These are phyloP conservation scores for Smutsia temminckii DNA, from an alignment of 2,797 vertebrate genomes.

Conservation along the genomic window DNA sequence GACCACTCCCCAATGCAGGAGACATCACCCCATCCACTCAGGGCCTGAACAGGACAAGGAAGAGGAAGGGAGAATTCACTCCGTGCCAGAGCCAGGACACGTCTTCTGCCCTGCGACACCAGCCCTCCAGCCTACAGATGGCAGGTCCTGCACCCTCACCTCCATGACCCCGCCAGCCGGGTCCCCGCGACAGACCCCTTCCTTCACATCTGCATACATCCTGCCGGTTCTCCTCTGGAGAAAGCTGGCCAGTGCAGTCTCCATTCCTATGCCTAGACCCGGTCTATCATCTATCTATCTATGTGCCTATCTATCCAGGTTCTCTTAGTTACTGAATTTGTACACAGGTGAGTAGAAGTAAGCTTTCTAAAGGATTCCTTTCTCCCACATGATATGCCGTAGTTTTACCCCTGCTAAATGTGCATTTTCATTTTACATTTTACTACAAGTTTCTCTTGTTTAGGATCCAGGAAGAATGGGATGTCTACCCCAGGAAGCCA, in stretches of 20 bases:
- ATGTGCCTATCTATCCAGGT: too few species aligned
- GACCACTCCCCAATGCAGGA: accelerated
- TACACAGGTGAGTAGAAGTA: not conserved
- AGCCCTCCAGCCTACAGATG: not conserved
- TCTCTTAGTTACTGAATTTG: not conserved
- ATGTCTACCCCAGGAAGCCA: not conserved
- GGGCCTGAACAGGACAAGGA: not conserved
- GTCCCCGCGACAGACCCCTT: not conserved
- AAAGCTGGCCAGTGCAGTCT: not conserved
- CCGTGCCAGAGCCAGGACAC: not conserved
- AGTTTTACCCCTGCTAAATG: not conserved
- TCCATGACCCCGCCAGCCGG: not conserved
- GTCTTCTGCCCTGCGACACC: too few species aligned
- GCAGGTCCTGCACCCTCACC: not conserved
- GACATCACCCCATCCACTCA: too few species aligned
- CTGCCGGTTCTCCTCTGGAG: not conserved
- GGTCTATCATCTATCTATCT: not conserved
- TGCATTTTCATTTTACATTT: not conserved
- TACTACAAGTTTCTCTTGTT: not conserved
- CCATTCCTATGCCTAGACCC: not conserved
- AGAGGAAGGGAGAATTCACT: accelerated
- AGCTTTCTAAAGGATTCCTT: not conserved
- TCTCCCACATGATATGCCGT: accelerated
- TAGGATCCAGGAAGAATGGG: not conserved
- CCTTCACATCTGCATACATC: not conserved